Evolutionary conservation across 2,113 vertebrate genomes (phyloP).

Genomic region (Archilochus colubris): DNA sequence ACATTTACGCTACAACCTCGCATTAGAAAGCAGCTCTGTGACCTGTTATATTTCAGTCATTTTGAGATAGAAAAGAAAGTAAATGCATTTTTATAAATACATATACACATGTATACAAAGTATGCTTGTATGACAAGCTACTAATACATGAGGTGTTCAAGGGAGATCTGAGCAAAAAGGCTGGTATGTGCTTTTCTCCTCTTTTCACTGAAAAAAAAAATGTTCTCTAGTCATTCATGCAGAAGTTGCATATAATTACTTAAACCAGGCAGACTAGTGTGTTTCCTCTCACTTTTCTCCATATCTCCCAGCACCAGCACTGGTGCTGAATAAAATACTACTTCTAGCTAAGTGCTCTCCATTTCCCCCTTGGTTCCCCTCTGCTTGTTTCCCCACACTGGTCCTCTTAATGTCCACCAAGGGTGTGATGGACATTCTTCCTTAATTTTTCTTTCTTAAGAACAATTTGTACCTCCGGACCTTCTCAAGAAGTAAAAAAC

Average conservation of each 20-base stretch:
- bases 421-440: neutral
- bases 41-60: neutral
- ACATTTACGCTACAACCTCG: neutral
- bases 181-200: neutral
- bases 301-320: neutral
- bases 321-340: neutral
- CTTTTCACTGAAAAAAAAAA: neutral
- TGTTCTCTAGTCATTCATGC: neutral
- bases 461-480: neutral
- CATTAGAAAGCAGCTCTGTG: neutral
- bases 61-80: neutral
- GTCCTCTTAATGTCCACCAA: neutral
- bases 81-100: neutral
- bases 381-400: neutral
- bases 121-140: neutral
- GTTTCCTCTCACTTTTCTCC: neutral
- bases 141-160: neutral
- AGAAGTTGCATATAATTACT: neutral
- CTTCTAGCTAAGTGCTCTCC: neutral
- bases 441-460: neutral
- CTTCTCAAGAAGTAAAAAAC: neutral
- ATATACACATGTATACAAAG: accelerated
- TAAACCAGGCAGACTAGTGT: neutral
- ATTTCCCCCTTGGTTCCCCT: neutral
- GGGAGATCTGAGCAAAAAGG: neutral